Conservation (phyloP, 2,888 invertebrate genomes). For the Muscina levida region DNA sequence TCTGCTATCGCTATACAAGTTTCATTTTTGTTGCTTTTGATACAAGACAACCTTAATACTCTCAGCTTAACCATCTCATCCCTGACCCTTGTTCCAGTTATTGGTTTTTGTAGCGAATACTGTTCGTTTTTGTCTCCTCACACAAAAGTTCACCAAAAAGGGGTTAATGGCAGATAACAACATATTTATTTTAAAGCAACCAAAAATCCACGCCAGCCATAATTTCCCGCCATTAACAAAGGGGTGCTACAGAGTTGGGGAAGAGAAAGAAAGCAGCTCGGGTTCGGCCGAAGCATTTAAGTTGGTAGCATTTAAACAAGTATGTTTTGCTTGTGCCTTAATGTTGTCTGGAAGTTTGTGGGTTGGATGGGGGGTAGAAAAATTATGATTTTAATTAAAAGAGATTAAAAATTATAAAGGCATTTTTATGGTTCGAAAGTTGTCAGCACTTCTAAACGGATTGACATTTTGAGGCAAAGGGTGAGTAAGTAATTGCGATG, state of each 20-base stretch:
- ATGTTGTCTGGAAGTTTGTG: neutral
- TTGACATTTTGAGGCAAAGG: neutral
- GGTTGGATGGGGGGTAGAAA: constrained; percentile 24
- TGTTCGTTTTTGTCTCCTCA: neutral
- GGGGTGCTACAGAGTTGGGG: neutral
- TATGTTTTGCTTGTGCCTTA: neutral
- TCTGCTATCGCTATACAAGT: too few relatives aligned
- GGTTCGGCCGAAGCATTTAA: neutral
- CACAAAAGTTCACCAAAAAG: constrained; percentile 32
- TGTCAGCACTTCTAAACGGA: constrained; percentile 22
- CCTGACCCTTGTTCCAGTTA: too few relatives aligned
- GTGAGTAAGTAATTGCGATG: neutral
- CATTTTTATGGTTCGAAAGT: constrained; percentile 25
- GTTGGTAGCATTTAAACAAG: neutral
- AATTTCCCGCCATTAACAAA: neutral
- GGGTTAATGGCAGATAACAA: constrained; percentile 36
- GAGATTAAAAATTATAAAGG: constrained; percentile 51
- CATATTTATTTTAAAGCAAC: constrained; percentile 25
- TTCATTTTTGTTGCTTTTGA: too few relatives aligned
- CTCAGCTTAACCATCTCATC: too few relatives aligned
- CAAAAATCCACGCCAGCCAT: constrained; percentile 8
- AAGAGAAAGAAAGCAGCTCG: neutral
- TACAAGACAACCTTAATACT: too few relatives aligned
- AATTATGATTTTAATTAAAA: constrained; percentile 61
- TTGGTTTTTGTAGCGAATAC: too few relatives aligned